phyloP scores from a whole-genome alignment of 1,140 invertebrate species.

The Colletes gigas region DNA sequence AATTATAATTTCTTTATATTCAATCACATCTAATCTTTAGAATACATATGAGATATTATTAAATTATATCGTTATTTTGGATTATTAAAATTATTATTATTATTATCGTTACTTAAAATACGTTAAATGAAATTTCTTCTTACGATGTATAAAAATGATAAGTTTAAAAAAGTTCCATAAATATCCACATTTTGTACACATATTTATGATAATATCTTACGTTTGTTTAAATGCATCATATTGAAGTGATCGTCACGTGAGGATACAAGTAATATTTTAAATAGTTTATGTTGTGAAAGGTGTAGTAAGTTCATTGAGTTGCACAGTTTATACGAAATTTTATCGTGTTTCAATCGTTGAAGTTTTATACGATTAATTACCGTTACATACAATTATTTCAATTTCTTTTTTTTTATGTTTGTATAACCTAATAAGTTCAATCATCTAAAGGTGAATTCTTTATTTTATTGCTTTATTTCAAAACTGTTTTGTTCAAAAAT shows the following conservation, averaged over 20 bases:
- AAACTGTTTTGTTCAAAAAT: neutral
- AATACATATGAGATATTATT: neutral
- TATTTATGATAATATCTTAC: neutral
- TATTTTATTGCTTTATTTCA: neutral
- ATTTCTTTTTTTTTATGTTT: slow-evolving; percentile 2
- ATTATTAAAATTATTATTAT: neutral
- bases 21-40: neutral
- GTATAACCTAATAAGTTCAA: slow-evolving; percentile 31
- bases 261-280: neutral
- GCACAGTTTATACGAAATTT: neutral
- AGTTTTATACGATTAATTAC: neutral
- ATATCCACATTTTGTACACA: neutral
- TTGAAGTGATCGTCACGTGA: slow-evolving; percentile 4
- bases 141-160: neutral
- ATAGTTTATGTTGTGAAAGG: neutral
- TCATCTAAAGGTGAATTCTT: neutral
- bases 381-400: neutral
- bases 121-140: neutral
- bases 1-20: neutral
- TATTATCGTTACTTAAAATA: neutral
- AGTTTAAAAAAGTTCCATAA: neutral
- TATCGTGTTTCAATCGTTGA: neutral
- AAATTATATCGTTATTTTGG: neutral
- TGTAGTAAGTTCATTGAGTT: neutral
- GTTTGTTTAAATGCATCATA: neutral